These are phyloP conservation scores for Cisticola juncidis DNA, from an alignment of 2,113 vertebrate genomes.

Conservation along the genomic window DNA sequence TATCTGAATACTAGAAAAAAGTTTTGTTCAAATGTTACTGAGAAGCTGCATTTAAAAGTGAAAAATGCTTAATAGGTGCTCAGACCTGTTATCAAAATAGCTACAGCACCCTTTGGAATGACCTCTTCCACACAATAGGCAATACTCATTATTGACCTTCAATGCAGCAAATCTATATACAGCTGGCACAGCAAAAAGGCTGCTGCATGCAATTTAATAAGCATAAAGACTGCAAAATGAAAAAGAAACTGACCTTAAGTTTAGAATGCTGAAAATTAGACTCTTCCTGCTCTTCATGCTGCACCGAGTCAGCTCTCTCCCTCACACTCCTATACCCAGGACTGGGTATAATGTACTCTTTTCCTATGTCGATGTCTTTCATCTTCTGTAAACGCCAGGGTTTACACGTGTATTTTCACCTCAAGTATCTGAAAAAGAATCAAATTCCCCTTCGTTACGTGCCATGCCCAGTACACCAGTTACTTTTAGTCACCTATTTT, in stretches of 20 bases:
- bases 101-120: neutral
- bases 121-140: neutral
- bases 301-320: constrained; percentile 66
- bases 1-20: neutral
- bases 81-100: neutral
- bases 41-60: neutral
- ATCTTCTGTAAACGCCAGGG: constrained; percentile 80
- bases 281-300: constrained; percentile 70
- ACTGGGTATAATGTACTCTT: constrained; percentile 83
- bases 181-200: neutral
- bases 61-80: neutral
- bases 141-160: constrained; percentile 41
- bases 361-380: constrained; percentile 90
- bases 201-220: neutral
- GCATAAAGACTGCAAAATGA: neutral
- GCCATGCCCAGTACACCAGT: fast-evolving
- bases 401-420: constrained; percentile 29
- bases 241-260: constrained; percentile 71
- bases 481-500: neutral
- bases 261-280: constrained; percentile 70
- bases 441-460: neutral
- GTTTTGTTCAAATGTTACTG: neutral
- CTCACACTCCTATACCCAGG: constrained; percentile 80
- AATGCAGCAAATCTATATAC: neutral
- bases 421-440: constrained; percentile 4